These are phyloP conservation scores for Recurvirostra avosetta DNA, from an alignment of 2,113 vertebrate genomes.

Conservation along the genomic window DNA sequence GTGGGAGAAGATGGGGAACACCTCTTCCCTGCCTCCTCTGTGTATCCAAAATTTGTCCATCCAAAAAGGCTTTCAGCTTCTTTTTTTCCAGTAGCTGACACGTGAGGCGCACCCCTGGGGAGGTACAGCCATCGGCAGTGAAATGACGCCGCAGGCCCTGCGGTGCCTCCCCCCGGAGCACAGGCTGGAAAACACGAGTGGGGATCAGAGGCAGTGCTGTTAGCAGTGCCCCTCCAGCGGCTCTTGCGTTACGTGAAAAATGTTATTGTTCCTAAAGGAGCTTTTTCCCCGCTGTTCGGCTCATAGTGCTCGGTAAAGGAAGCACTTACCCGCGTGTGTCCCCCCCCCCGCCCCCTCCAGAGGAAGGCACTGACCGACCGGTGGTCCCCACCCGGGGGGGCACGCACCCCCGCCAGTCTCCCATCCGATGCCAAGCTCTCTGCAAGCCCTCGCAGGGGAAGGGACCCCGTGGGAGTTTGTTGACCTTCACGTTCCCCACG, in stretches of 20 bases:
- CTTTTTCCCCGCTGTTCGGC: background rate
- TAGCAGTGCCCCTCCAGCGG: background rate
- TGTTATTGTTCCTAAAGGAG: background rate
- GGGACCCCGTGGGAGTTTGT: too few relatives aligned
- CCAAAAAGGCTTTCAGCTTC: background rate
- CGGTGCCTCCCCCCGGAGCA: background rate
- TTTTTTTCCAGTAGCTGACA: background rate
- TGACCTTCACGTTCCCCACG: background rate
- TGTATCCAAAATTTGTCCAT: background rate
- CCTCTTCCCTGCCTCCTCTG: background rate
- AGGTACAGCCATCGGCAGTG: background rate
- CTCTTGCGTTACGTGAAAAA: background rate
- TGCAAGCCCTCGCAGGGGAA: background rate
- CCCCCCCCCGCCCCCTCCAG: too few relatives aligned
- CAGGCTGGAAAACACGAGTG: background rate
- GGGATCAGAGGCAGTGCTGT: background rate
- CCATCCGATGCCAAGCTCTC: fast-evolving
- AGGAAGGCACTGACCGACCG: background rate
- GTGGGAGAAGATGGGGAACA: background rate
- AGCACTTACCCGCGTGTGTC: fast-evolving
- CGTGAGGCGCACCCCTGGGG: fast-evolving
- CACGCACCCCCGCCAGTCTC: fast-evolving
- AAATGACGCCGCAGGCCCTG: background rate
- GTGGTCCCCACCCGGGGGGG: background rate
- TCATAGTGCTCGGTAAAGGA: background rate